Conservation (phyloP, 1,140 invertebrate genomes). For the Aphelenchoides besseyi region DNA sequence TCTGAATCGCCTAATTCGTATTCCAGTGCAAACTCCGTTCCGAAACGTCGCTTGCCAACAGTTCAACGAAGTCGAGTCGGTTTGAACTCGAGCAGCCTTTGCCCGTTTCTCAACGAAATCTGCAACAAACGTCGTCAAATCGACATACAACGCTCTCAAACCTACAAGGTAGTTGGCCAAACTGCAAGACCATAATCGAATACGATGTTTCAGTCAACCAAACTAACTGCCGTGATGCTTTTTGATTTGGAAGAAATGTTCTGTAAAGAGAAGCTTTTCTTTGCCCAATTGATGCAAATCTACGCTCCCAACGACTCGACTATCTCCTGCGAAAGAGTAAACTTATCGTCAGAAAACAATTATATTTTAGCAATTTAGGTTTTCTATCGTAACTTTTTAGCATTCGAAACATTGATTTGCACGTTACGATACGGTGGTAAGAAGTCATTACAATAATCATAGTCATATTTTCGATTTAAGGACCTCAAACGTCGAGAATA, state of each 20-base stretch:
- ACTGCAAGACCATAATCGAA: no score
- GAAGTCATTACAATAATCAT: no score
- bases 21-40: conserved; percentile 1
- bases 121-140: background rate
- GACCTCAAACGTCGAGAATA: background rate
- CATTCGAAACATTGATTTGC: background rate
- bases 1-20: background rate
- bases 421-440: background rate
- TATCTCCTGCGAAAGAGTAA: no score
- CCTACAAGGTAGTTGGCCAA: background rate
- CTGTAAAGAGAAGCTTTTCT: no score
- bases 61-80: background rate
- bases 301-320: no score
- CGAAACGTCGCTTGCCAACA: background rate
- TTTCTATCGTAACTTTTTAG: background rate
- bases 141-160: background rate
- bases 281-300: no score
- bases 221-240: no score
- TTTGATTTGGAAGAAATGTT: no score
- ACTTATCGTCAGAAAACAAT: no score
- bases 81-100: background rate
- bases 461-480: no score
- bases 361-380: no score
- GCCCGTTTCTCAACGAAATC: background rate
- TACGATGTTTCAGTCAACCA: no score